Evolutionary conservation across 2,888 invertebrate species (phyloP).

Genomic region (Pseudoips prasinana): DNA sequence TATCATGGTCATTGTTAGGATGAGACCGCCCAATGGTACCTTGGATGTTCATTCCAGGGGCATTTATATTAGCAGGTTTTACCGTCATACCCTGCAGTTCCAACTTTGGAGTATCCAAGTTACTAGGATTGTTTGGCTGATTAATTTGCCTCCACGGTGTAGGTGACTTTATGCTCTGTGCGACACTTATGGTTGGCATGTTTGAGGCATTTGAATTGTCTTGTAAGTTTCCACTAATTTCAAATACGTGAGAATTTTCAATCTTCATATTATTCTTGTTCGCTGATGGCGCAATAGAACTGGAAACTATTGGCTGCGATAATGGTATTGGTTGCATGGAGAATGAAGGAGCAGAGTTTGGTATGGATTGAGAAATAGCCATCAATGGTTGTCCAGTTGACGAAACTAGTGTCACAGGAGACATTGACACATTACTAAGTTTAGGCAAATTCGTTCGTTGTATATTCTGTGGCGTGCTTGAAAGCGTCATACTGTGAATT

Average conservation of each 20-base stretch:
- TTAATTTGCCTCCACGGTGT: slow-evolving; percentile 72
- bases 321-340: slow-evolving; percentile 72
- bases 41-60: slow-evolving; percentile 56
- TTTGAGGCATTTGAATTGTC: slow-evolving; percentile 57
- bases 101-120: slow-evolving; percentile 53
- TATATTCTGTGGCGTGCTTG: slow-evolving; percentile 60
- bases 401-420: slow-evolving; percentile 71
- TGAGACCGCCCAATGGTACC: slow-evolving; percentile 53
- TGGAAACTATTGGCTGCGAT: slow-evolving; percentile 75
- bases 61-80: slow-evolving; percentile 55
- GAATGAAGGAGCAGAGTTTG: slow-evolving; percentile 59
- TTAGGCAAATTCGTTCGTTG: slow-evolving; percentile 62
- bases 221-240: slow-evolving; percentile 73
- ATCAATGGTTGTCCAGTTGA: slow-evolving; percentile 74
- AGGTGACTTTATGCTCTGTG: slow-evolving; percentile 72
- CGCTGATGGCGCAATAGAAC: slow-evolving; percentile 66
- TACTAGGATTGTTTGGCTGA: slow-evolving; percentile 40
- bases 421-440: slow-evolving; percentile 62
- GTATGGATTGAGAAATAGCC: slow-evolving; percentile 74
- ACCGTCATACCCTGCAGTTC: slow-evolving; percentile 63
- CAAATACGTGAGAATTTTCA: slow-evolving; percentile 73
- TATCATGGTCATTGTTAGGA: slow-evolving; percentile 59
- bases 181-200: slow-evolving; percentile 72
- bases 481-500: slow-evolving; percentile 69
- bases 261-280: slow-evolving; percentile 67